These are phyloP conservation scores for Troglohyphantes excavatus DNA, from an alignment of 2,888 invertebrate species.

Conservation along the genomic window DNA sequence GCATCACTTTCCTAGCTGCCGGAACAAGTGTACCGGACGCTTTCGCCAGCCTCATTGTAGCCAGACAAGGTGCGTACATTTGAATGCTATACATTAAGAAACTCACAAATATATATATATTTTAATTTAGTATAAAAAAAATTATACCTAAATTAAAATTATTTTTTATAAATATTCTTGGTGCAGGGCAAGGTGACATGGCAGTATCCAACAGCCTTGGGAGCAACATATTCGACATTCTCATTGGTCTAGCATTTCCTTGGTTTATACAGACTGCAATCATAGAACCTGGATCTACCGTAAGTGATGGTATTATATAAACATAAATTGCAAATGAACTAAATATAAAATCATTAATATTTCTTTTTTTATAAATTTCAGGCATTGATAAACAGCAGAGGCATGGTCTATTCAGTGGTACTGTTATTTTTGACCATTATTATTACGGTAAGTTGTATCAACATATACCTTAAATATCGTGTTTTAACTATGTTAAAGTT, in stretches of 20 bases:
- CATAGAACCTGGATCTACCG: slow-evolving; percentile 80
- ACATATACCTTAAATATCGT: not conserved
- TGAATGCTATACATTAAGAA: no score
- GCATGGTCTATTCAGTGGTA: slow-evolving; percentile 83
- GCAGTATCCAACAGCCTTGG: slow-evolving; percentile 83
- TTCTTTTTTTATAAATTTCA: slow-evolving; percentile 28
- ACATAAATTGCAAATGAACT: no score
- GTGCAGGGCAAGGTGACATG: slow-evolving; percentile 82
- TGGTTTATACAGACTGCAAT: slow-evolving; percentile 83
- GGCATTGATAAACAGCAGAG: slow-evolving; percentile 82
- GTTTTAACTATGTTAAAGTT: no score
- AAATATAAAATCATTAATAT: not conserved
- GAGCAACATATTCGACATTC: slow-evolving; percentile 83
- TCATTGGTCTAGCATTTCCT: slow-evolving; percentile 83
- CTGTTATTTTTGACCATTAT: slow-evolving; percentile 83
- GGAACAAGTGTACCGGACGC: slow-evolving; percentile 84
- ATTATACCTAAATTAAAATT: no score
- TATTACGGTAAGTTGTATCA: slow-evolving; percentile 80
- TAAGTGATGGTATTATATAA: slow-evolving; percentile 63
- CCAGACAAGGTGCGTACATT: slow-evolving; percentile 83
- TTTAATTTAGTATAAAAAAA: no score
- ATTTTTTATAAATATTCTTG: not conserved
- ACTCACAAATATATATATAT: no score
- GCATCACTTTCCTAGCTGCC: slow-evolving; percentile 83
- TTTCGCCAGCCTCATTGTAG: slow-evolving; percentile 83